These are phyloP conservation scores for Pelecanus crispus DNA, from an alignment of 2,113 vertebrate genomes.

Conservation along the genomic window DNA sequence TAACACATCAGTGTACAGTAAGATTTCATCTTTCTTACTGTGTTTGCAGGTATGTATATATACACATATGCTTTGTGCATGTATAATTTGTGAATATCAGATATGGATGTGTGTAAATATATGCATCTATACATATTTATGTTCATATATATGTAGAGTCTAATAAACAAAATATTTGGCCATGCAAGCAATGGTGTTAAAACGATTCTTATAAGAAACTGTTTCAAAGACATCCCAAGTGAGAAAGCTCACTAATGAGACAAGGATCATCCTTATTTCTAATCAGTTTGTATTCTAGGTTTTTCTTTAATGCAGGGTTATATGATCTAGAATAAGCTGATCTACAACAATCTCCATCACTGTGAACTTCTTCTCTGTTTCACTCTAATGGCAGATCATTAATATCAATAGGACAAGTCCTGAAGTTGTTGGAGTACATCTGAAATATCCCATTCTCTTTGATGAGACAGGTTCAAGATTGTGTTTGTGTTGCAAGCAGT, in stretches of 20 bases:
- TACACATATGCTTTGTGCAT: background rate
- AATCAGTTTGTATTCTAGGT: background rate
- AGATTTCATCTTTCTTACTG: background rate
- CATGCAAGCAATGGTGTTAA: background rate
- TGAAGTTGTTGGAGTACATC: background rate
- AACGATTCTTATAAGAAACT: background rate
- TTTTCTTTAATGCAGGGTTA: background rate
- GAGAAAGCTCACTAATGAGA: background rate
- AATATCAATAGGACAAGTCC: background rate
- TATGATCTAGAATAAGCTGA: background rate
- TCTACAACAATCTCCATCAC: background rate
- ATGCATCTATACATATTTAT: background rate
- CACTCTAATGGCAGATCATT: background rate
- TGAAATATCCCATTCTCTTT: background rate
- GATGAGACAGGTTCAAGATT: background rate
- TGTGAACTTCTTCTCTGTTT: background rate
- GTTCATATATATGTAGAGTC: background rate
- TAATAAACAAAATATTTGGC: background rate
- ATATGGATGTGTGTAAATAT: background rate
- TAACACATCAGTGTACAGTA: background rate
- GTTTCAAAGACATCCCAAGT: background rate
- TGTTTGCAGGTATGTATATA: background rate
- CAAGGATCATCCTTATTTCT: background rate
- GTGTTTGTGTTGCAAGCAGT: background rate
- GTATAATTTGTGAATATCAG: background rate